Evolutionary conservation across 2,797 vertebrate genomes (phyloP).

Genomic region (Forpus xanthops): DNA sequence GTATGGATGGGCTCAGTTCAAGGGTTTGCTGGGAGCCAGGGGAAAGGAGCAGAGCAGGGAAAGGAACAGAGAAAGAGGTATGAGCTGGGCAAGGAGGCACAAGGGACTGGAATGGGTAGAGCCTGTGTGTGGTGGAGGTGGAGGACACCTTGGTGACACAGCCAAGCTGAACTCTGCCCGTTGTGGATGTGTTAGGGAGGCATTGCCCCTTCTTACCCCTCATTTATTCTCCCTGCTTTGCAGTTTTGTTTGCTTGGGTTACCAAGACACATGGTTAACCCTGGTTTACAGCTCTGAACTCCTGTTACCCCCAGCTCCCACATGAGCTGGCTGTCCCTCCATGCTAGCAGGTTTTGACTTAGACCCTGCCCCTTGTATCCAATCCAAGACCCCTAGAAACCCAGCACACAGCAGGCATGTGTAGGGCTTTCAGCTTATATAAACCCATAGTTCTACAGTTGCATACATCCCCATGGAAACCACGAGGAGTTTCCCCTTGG

Average conservation of each 20-base stretch:
- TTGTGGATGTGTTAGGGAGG: not conserved
- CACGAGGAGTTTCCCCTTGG: constrained; percentile 79
- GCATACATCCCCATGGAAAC: constrained; percentile 75
- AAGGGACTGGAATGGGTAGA: not conserved
- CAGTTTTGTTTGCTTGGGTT: not conserved
- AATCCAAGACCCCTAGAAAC: not conserved
- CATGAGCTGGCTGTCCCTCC: fast-evolving
- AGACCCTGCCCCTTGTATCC: not conserved
- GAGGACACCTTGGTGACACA: not conserved
- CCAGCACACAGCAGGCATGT: fast-evolving
- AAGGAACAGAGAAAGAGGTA: not conserved
- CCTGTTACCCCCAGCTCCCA: not conserved
- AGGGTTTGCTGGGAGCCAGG: not conserved
- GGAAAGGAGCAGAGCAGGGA: not conserved
- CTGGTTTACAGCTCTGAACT: not conserved
- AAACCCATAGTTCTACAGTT: constrained; percentile 38
- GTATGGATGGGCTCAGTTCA: not conserved
- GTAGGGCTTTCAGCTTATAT: constrained; percentile 62
- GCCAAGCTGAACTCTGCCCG: not conserved
- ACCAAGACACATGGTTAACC: not conserved
- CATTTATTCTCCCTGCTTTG: not conserved
- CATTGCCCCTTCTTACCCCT: not conserved
- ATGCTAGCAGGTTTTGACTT: fast-evolving
- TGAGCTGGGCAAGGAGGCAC: not conserved
- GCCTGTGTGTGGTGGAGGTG: not conserved